These are phyloP conservation scores for Caenorhabditis uteleia DNA, from an alignment of 2,888 invertebrate genomes.

Conservation along the genomic window DNA sequence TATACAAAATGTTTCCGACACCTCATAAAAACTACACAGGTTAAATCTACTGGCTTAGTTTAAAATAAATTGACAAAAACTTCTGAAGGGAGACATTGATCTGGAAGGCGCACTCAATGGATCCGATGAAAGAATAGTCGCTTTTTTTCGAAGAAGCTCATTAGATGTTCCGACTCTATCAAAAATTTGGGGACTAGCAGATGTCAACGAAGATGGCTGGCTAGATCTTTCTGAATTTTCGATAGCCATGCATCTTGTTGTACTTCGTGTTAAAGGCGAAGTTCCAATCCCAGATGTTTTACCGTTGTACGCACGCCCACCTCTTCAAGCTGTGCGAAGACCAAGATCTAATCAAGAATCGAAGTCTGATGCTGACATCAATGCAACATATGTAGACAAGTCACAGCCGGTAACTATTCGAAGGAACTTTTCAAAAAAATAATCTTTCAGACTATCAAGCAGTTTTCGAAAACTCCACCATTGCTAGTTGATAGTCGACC, in stretches of 20 bases:
- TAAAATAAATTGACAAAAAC: background rate
- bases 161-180: constrained; percentile 57
- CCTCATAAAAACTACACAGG: constrained; percentile 54
- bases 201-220: constrained; percentile 69
- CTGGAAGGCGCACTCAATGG: constrained; percentile 61
- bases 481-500: constrained; percentile 64
- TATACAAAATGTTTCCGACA: constrained; percentile 65
- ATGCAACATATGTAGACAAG: too few species aligned
- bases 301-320: constrained; percentile 44
- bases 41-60: constrained; percentile 6
- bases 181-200: constrained; percentile 66
- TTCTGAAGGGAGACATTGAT: constrained; percentile 39
- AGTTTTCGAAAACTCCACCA: constrained; percentile 66
- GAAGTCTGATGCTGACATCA: too few species aligned
- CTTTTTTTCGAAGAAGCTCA: constrained; percentile 63
- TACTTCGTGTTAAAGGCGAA: constrained; percentile 66
- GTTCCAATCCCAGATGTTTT: constrained; percentile 56
- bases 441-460: constrained; percentile 29
- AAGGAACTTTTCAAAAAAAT: too few species aligned
- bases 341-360: too few species aligned
- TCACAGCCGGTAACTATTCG: background rate
- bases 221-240: constrained; percentile 66
- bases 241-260: constrained; percentile 69
- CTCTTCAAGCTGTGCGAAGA: too few species aligned
- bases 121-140: constrained; percentile 58